Evolutionary conservation across 2,113 vertebrate genomes (phyloP).

Genomic region (Cygnus atratus): DNA sequence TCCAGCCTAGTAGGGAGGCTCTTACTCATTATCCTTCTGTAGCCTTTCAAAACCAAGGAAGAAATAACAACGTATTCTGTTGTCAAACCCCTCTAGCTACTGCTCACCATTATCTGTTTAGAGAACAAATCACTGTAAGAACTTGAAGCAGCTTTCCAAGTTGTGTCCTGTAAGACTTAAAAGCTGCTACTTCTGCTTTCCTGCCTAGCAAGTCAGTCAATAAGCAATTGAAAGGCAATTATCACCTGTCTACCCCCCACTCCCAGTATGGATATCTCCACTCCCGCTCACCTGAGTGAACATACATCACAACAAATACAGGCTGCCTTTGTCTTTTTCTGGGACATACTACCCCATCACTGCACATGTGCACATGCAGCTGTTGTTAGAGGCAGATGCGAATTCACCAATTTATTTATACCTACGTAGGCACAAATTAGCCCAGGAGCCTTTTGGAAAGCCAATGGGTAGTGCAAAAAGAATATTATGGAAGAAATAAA

Average conservation of each 20-base stretch:
- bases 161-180: background rate
- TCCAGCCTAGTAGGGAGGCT: background rate
- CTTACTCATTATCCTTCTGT: background rate
- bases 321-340: background rate
- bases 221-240: constrained; percentile 65
- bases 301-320: background rate
- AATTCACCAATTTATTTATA: background rate
- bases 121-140: background rate
- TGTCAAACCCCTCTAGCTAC: background rate
- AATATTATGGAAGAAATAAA: background rate
- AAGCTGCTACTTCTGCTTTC: constrained; percentile 1
- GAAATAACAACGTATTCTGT: background rate
- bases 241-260: constrained; percentile 48
- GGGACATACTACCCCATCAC: background rate
- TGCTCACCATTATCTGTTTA: background rate
- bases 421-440: background rate
- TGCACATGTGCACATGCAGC: background rate
- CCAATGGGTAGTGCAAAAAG: background rate
- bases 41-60: background rate
- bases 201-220: constrained; percentile 34
- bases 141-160: background rate
- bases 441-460: background rate
- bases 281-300: background rate
- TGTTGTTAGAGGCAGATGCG: background rate
- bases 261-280: background rate